phyloP scores from a whole-genome alignment of 1,140 invertebrate genomes.

The Nebria ingens region DNA sequence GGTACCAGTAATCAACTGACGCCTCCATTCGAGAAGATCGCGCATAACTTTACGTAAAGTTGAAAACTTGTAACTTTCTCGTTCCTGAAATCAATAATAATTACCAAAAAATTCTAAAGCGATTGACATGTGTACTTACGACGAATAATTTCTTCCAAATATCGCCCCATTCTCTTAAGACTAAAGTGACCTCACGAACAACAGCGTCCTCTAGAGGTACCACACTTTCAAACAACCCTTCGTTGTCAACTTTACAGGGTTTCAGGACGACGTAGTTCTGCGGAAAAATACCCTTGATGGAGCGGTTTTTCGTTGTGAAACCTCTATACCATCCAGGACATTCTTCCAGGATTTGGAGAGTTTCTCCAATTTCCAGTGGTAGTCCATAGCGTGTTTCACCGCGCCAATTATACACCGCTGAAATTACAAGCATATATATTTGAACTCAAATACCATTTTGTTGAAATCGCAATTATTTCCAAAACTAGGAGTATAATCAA shows the following conservation, averaged over 20 bases:
- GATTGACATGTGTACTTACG: conserved; percentile 43
- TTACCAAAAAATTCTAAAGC: background rate
- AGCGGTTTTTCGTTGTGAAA: conserved; percentile 67
- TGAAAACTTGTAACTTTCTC: conserved; percentile 71
- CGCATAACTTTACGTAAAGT: conserved; percentile 78
- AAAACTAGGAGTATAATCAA: no score
- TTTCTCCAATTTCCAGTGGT: conserved; percentile 80
- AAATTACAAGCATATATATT: no score
- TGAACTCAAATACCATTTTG: no score
- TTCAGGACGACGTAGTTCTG: conserved; percentile 63
- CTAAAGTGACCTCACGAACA: conserved; percentile 81
- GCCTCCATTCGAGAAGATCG: conserved; percentile 73
- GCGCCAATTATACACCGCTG: conserved; percentile 85
- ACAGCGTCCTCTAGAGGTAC: conserved; percentile 73
- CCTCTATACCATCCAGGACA: conserved; percentile 83
- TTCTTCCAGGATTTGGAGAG: conserved; percentile 82
- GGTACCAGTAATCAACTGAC: conserved; percentile 73
- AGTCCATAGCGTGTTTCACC: conserved; percentile 71
- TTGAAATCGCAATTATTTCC: no score
- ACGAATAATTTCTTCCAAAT: conserved; percentile 87
- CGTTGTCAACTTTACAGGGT: conserved; percentile 65
- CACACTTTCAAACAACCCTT: conserved; percentile 58
- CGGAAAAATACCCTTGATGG: conserved; percentile 79
- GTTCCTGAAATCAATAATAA: conserved; percentile 45
- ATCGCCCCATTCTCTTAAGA: conserved; percentile 83